phyloP scores from a whole-genome alignment of 1,140 invertebrate genomes.

The Berghia stephanieae region DNA sequence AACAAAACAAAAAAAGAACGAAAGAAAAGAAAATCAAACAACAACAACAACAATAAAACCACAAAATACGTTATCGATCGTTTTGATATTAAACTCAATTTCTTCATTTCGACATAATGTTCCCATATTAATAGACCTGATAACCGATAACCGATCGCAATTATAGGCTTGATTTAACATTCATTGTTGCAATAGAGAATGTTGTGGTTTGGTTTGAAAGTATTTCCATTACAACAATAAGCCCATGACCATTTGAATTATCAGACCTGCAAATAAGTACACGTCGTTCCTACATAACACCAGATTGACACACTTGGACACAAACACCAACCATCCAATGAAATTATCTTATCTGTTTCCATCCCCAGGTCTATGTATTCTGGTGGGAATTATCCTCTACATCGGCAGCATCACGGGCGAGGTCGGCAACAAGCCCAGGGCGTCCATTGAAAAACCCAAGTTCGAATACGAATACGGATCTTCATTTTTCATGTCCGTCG shows the following conservation, averaged over 20 bases:
- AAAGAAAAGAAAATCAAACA: too few species aligned
- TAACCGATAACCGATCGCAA: too few species aligned
- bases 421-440: constrained; percentile 62
- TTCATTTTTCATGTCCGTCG: constrained; percentile 65
- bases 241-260: background rate
- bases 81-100: too few species aligned
- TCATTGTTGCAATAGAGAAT: too few species aligned
- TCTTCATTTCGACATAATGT: too few species aligned
- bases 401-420: constrained; percentile 66
- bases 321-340: background rate
- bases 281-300: background rate
- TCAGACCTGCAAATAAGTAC: background rate
- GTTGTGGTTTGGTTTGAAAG: too few species aligned
- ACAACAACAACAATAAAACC: too few species aligned
- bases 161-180: too few species aligned
- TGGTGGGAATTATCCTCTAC: constrained; percentile 64
- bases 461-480: constrained; percentile 63
- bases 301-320: background rate
- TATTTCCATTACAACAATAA: too few species aligned
- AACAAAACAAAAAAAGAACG: too few species aligned
- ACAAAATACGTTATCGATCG: too few species aligned
- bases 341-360: background rate
- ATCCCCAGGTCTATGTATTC: constrained; percentile 59
- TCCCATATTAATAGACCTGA: too few species aligned
- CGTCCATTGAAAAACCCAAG: constrained; percentile 53